Evolutionary conservation across 2,888 invertebrate species (phyloP), one percentile per base, ranked within the genome.

Genomic region (Drosophila melanosoma): DNA sequence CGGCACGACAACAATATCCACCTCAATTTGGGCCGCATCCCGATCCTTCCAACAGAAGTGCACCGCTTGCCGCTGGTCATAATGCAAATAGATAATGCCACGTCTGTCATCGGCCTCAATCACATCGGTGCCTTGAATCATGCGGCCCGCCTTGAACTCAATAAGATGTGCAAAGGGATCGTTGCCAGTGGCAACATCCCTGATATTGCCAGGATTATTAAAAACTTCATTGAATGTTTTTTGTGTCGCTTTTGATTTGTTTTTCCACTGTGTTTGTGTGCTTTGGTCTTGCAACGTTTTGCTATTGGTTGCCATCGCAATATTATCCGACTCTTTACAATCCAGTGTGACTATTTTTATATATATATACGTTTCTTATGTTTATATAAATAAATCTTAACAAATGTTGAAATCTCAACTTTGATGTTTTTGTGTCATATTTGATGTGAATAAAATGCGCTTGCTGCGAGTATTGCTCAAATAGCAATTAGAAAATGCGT

Each of bases 31-130:
- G 36, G 98, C 97, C 51, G 96, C 95, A 26, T 96, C 96, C 29
- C 99, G 96, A 93, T 99, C 99, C 94, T 98, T 99, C 99, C 99
- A 99, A 93, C 99, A 99, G 92, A 99, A 99, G 94, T 99, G 99
- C 96, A 99, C 98, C 69, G 99, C 93, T 0, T 97, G 97, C 93
- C 98, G 98, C 83, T 98, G 98, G 59, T 98, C 97, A 92, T 99
- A 99, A 92, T 98, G 97, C 40, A 99, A 95, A 92, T 98, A 99
- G n/a, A 99, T 94, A 35, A 97, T 94, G 4, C 99, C 99, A 94
- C 99, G 99, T 87, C 99, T 96, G 81, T 97, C 97, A 92, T 99
- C 99, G 4, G 99, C 97, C 92, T 96, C 96, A 1, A 98, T 97
- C 96, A 97, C 97, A 86, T 97, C 97, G 40, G 97, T 98, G 32